Base-by-base conservation (phyloP, 2,888 invertebrate genomes). In the Dryococelus australis region DNA sequence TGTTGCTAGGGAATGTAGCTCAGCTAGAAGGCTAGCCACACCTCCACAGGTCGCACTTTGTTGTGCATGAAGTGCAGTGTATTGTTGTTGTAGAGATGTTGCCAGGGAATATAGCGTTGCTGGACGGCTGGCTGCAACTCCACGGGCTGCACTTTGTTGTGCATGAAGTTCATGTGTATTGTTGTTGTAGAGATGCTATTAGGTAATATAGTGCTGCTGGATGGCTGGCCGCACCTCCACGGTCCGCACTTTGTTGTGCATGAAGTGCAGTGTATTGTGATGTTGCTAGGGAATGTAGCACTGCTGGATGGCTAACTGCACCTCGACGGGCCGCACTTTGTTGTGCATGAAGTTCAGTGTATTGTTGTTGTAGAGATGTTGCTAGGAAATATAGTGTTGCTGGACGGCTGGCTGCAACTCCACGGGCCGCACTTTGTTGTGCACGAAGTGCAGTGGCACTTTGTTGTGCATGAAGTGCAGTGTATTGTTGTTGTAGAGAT, bases 111-210 rank as follows among this genome's bases (percentile, higher is more conserved):
- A n/a, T n/a, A n/a, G n/a, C n/a, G n/a, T n/a, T n/a, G n/a, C n/a
- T n/a, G n/a, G n/a, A n/a, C n/a, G n/a, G n/a, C n/a, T n/a, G n/a
- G n/a, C n/a, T n/a, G n/a, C n/a, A n/a, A n/a, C n/a, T n/a, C n/a
- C n/a, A n/a, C n/a, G n/a, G n/a, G n/a, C n/a, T n/a, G 16, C 13
- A 83, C 28, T 43, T 9, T 28, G 28, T 24, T 2, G 0, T 27
- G 83, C 85, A 85, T 78, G 88, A 92, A 92, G 88, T 92, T 91
- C 4, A 93, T 93, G n/a, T n/a, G n/a, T n/a, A n/a, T n/a, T n/a
- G n/a, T n/a, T n/a, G n/a, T n/a, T n/a, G n/a, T n/a, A n/a, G n/a
- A 65, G 65, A 24, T 65, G 24, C 8, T 16, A 24, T 20, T 24
- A 65, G 20, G 65, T 8, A 13, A 65, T 24, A 16, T 65, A 65